A percentile compares a stretch with the other conserved stretches of the same genome.
These are phyloP conservation scores for Diadophis punctatus DNA, from an alignment of 2,113 vertebrate species.

Conservation along the genomic window DNA sequence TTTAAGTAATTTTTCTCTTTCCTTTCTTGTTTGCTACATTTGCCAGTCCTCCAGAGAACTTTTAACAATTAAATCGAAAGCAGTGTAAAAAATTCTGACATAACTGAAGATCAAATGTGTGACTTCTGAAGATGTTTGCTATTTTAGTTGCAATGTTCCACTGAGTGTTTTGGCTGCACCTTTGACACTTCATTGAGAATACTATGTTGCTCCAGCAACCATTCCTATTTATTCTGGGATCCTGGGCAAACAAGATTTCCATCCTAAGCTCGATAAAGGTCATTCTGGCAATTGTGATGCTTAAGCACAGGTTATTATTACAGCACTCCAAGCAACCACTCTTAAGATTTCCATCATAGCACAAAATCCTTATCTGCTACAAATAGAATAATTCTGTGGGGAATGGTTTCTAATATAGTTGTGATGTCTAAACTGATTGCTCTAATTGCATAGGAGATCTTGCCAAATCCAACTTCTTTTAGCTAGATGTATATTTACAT, in stretches of 20 bases:
- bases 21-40: conserved; percentile 14
- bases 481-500: not conserved
- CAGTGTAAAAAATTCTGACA: conserved; percentile 23
- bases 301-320: conserved; percentile 32
- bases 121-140: not conserved
- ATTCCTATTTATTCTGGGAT: conserved; percentile 60
- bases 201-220: conserved; percentile 66
- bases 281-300: conserved; percentile 26
- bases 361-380: conserved; percentile 16
- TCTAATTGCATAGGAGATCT: not conserved
- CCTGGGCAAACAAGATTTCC: conserved; percentile 47
- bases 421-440: not conserved
- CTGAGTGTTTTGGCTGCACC: conserved; percentile 52
- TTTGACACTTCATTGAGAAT: conserved; percentile 52
- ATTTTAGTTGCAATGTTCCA: conserved; percentile 38
- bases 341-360: conserved; percentile 33
- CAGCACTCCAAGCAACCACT: conserved; percentile 22
- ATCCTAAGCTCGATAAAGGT: conserved; percentile 55
- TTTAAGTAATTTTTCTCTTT: not conserved
- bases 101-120: conserved; percentile 44
- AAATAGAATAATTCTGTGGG: not conserved
- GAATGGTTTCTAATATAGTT: conserved; percentile 22
- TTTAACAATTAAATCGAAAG: not conserved
- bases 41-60: not conserved
- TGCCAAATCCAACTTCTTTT: not conserved